These are phyloP conservation scores for Columbina picui DNA, from an alignment of 2,113 vertebrate genomes.

Conservation along the genomic window DNA sequence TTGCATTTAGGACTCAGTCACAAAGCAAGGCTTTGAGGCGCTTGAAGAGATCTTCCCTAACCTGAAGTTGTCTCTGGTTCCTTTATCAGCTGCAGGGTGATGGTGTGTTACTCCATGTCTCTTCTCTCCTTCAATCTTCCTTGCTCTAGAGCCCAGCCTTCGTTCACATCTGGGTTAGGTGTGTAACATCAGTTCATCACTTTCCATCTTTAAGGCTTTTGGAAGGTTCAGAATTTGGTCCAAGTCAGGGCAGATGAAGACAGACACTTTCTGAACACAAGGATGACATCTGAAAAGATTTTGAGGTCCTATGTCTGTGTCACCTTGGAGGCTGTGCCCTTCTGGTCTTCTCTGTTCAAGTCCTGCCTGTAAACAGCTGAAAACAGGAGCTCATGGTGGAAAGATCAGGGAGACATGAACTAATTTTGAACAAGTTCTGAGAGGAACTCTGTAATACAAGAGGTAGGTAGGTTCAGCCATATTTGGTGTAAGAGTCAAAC, in stretches of 20 bases:
- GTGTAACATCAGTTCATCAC: neutral
- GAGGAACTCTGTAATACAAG: neutral
- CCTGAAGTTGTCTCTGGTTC: neutral
- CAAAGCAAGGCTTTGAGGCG: neutral
- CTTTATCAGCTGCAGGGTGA: neutral
- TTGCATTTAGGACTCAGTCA: neutral
- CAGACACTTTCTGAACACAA: neutral
- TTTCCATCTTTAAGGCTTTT: neutral
- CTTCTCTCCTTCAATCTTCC: neutral
- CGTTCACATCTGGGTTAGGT: neutral
- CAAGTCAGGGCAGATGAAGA: neutral
- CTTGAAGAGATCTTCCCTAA: neutral
- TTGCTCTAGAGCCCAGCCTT: neutral
- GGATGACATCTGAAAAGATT: neutral
- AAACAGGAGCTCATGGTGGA: neutral
- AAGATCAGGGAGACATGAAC: neutral
- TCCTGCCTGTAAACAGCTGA: neutral
- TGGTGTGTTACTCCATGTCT: rapidly evolving
- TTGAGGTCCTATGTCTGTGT: neutral
- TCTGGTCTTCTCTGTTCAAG: neutral
- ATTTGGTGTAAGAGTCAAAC: neutral
- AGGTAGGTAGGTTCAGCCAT: neutral
- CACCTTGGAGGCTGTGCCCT: neutral
- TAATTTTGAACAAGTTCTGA: neutral
- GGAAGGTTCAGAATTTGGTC: neutral